Evolutionary conservation across 2,797 vertebrate species (phyloP).

Genomic region (Oryzias dopingdopingensis): DNA sequence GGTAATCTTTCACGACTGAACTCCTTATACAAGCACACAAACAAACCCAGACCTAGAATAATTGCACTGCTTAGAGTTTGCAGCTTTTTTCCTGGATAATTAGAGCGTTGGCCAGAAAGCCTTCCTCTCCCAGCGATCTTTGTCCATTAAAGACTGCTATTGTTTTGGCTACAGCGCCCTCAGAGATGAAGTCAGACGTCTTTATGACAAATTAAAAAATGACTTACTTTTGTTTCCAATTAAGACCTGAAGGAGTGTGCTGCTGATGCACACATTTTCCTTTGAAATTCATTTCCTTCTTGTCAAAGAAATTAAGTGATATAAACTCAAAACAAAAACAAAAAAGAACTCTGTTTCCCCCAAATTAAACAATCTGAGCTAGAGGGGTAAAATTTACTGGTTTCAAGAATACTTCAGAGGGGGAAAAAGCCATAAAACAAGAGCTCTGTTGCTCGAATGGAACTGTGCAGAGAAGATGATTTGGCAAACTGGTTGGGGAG

Average conservation of each 20-base stretch:
- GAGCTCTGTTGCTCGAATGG: slow-evolving; percentile 43
- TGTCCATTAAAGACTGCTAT: slow-evolving; percentile 26
- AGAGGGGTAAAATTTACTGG: slow-evolving; percentile 32
- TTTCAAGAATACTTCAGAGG: slow-evolving; percentile 40
- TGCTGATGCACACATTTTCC: slow-evolving; percentile 29
- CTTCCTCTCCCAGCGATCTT: slow-evolving; percentile 19
- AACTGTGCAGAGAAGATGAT: slow-evolving; percentile 52
- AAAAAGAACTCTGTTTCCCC: slow-evolving; percentile 9
- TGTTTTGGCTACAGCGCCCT: slow-evolving; percentile 26
- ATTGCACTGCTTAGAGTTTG: slow-evolving; percentile 42
- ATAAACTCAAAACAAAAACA: background rate
- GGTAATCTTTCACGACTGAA: slow-evolving; percentile 34
- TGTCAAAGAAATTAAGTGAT: slow-evolving; percentile 25
- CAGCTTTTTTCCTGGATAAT: slow-evolving; percentile 41
- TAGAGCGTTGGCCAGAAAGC: slow-evolving; percentile 30
- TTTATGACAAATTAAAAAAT: slow-evolving; percentile 43
- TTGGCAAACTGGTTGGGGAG: slow-evolving; percentile 29
- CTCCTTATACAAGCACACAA: slow-evolving; percentile 34
- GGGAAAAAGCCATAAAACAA: slow-evolving; percentile 32
- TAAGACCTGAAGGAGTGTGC: slow-evolving; percentile 38
- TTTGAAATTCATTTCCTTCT: slow-evolving; percentile 26
- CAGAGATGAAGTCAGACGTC: slow-evolving; percentile 27
- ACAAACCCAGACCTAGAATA: slow-evolving; percentile 45
- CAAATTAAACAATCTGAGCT: slow-evolving; percentile 24
- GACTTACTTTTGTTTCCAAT: slow-evolving; percentile 47